Conservation (phyloP, 2,888 invertebrate species). For the Schizaphis graminum region DNA sequence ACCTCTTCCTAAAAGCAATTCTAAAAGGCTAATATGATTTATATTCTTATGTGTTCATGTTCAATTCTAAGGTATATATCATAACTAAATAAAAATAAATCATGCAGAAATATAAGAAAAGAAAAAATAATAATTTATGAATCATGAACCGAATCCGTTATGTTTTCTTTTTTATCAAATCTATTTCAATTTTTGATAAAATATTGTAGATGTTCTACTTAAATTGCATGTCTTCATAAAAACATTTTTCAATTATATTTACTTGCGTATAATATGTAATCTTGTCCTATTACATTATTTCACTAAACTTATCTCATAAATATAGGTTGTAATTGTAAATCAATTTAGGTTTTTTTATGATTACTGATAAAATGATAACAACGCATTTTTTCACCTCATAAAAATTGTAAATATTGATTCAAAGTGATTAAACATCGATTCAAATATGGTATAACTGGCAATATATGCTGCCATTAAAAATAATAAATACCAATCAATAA, state of each 20-base stretch:
- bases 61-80: neutral
- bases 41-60: neutral
- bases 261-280: neutral
- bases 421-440: neutral
- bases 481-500: constrained; percentile 45
- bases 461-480: neutral
- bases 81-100: constrained; percentile 1
- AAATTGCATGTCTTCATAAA: neutral
- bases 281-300: no score
- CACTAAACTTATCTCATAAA: neutral
- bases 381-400: constrained; percentile 22
- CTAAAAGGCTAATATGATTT: neutral
- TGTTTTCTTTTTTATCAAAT: neutral
- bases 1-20: neutral
- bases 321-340: neutral
- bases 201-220: neutral
- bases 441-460: neutral
- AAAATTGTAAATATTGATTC: neutral
- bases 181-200: constrained; percentile 2
- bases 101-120: neutral
- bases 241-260: neutral
- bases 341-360: neutral
- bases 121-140: neutral
- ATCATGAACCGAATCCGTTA: neutral
- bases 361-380: neutral